Base-by-base conservation (phyloP, 37 sponge, comb jelly and placozoan genomes). In the Tethya wilhelma region DNA sequence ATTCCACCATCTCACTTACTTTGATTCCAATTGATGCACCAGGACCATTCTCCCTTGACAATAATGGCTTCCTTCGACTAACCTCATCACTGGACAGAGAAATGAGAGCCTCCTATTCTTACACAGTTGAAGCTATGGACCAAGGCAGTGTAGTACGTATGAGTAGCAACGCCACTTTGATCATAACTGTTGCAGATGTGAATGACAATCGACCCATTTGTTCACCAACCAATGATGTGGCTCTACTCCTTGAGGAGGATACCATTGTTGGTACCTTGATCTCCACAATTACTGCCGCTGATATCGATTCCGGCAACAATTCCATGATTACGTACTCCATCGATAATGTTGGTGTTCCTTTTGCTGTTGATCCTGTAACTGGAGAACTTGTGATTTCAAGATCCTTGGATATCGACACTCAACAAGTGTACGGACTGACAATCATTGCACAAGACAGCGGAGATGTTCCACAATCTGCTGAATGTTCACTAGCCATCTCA, bases 1-100 rank as follows among this genome's bases (percentile, higher is more conserved):
- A 91, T 78, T 75, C 74, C 2, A 40, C 28, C 22, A 57, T 91
- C 1, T 28, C 1, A 11, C 70, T 82, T 1, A 59, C 42, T 0
- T 53, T 91, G 28, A n/a, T 53, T 20, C 25, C 38, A 39, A 12
- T 0, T 2, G 32, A 6, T 20, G 19, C 38, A 31, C 38, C 12
- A 3, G 41, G 31, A n/a, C 63, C 69, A 26, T 83, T 89, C 42
- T 22, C 58, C 11, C 58, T 89, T 20, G n/a, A 37, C 5, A 37
- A 33, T 40, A 56, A 59, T 66, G 92, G 84, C 1, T 6, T 2
- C 11, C 64, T 91, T 5, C 28, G 33, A 31, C 36, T 87, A 2
- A 59, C 66, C 34, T 56, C 19, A 1, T 11, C 86, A 49, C 84
- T 94, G 22, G 95, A 94, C 74, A 71, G 95, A 75, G 95, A 94